These are phyloP conservation scores for Cerastis rubricosa DNA, from an alignment of 2,888 invertebrate genomes.

Conservation along the genomic window DNA sequence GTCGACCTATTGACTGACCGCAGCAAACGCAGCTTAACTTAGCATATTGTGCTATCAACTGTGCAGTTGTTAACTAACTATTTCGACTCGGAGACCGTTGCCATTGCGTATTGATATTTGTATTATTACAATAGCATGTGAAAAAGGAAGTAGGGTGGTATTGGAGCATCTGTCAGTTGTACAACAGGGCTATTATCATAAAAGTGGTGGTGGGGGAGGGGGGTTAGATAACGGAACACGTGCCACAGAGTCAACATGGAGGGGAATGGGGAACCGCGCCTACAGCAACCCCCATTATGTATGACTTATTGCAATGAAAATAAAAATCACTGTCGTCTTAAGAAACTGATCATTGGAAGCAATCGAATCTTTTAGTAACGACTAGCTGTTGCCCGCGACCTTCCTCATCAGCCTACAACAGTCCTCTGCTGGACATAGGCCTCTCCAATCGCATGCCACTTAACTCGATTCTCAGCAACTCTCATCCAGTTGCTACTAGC, in stretches of 20 bases:
- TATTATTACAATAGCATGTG: constrained; percentile 27
- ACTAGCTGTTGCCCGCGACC: no score
- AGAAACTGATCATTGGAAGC: neutral
- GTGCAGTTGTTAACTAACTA: neutral
- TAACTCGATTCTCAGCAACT: no score
- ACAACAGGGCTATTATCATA: constrained; percentile 44
- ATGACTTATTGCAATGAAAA: neutral
- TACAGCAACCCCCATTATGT: constrained; percentile 34
- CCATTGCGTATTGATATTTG: constrained; percentile 5
- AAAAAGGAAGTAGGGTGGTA: constrained; percentile 47
- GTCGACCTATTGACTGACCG: neutral
- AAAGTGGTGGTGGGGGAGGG: constrained; percentile 15
- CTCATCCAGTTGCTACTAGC: no score
- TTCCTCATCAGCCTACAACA: no score
- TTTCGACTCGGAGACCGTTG: neutral
- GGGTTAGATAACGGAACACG: constrained; percentile 48
- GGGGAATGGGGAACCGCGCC: neutral
- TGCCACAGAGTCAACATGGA: constrained; percentile 38
- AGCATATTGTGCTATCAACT: neutral
- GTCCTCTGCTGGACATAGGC: no score
- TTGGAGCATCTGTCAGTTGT: constrained; percentile 50
- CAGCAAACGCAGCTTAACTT: neutral
- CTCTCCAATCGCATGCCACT: no score
- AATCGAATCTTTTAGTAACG: neutral
- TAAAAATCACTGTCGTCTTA: neutral